Conservation (phyloP, 2,888 invertebrate species). For the Drosophila sordidapex region DNA sequence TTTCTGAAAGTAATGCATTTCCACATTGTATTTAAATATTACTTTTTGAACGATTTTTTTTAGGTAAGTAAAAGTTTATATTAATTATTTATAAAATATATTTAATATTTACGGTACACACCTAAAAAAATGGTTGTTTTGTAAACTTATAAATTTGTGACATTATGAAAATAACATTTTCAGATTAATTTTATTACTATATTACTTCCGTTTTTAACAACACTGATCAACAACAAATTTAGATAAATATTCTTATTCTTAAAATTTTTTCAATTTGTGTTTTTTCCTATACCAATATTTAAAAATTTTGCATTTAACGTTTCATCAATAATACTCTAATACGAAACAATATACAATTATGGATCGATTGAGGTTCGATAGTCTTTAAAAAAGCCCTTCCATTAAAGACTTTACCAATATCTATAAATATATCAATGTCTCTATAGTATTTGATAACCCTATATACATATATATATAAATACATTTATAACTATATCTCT, state of each 20-base stretch:
- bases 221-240: background rate
- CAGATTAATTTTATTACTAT: background rate
- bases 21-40: background rate
- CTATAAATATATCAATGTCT: background rate
- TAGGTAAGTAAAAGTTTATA: background rate
- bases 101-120: background rate
- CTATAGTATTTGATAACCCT: background rate
- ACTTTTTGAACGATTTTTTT: background rate
- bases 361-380: background rate
- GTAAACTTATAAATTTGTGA: background rate
- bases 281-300: background rate
- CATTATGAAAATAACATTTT: background rate
- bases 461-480: background rate
- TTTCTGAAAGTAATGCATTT: background rate
- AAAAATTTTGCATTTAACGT: fast-evolving
- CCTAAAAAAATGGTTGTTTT: background rate
- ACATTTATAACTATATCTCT: background rate
- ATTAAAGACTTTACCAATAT: background rate
- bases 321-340: background rate
- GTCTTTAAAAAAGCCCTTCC: background rate
- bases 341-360: background rate
- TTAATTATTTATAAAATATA: background rate
- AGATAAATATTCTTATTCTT: background rate
- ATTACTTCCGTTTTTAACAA: background rate
- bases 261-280: background rate